A percentile compares a stretch with the other conserved stretches of the same genome.
Conservation (phyloP, 92 coral and sea anemone species). For the Micromussa lordhowensis region DNA sequence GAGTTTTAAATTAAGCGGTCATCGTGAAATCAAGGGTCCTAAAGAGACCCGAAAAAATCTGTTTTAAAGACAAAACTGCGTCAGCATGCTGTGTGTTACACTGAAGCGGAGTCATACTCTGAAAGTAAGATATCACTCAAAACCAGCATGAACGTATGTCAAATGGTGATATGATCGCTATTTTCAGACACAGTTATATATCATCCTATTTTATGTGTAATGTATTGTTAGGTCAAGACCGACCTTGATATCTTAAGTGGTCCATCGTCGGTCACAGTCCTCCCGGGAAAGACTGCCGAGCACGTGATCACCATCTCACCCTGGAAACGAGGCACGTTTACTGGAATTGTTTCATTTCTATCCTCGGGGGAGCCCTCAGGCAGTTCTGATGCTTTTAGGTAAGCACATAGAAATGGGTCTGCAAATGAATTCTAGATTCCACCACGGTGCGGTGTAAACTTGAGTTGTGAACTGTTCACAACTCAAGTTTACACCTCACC, state of each 20-base stretch:
- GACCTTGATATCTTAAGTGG: slow-evolving; percentile 92
- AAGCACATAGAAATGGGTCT: neutral
- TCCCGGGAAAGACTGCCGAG: slow-evolving; percentile 85
- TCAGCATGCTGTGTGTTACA: neutral
- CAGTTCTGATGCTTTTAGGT: slow-evolving; percentile 60
- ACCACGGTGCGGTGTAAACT: neutral
- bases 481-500: too few relatives aligned
- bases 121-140: neutral
- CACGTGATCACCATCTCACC: slow-evolving; percentile 94
- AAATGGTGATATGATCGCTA: neutral
- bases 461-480: neutral
- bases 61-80: neutral
- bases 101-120: neutral
- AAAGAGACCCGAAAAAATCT: neutral
- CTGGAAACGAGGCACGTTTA: slow-evolving; percentile 93
- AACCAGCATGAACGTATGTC: too few relatives aligned
- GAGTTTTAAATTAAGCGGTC: too few relatives aligned
- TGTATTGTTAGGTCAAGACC: slow-evolving; percentile 74
- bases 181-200: neutral
- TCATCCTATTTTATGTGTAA: neutral
- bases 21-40: too few relatives aligned
- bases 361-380: slow-evolving; percentile 56
- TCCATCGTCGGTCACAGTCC: slow-evolving; percentile 73
- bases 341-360: slow-evolving; percentile 86
- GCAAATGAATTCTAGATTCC: neutral